phyloP scores from a whole-genome alignment of 2,113 vertebrate genomes.

The Myotis lucifugus region DNA sequence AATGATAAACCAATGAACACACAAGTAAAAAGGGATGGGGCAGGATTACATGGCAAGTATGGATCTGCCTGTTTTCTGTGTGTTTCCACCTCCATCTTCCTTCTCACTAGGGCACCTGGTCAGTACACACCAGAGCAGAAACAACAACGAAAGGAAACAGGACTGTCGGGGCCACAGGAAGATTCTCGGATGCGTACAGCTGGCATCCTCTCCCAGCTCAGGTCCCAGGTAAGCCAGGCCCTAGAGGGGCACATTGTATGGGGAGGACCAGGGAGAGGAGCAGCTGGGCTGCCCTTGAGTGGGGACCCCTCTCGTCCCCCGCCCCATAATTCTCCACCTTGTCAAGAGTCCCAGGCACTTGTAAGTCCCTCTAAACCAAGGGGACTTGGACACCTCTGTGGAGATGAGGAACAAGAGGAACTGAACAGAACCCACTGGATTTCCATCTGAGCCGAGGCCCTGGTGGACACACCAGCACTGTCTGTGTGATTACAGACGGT shows the following conservation, averaged over 20 bases:
- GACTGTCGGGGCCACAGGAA: not conserved
- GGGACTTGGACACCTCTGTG: not conserved
- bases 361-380: not conserved
- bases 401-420: not conserved
- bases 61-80: not conserved
- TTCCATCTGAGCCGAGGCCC: not conserved
- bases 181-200: not conserved
- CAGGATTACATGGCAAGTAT: not conserved
- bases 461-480: not conserved
- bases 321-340: no score
- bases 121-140: not conserved
- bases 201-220: not conserved
- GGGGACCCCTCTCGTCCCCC: no score
- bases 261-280: not conserved
- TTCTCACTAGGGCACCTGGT: not conserved
- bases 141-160: not conserved
- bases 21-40: not conserved
- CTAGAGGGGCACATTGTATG: not conserved
- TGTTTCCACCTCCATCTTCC: not conserved
- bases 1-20: not conserved
- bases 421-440: not conserved
- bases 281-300: no score
- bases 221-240: not conserved
- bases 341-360: not conserved
- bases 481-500: rapidly evolving